Evolutionary conservation across 2,113 vertebrate species (phyloP).

Genomic region (Scortum barcoo): DNA sequence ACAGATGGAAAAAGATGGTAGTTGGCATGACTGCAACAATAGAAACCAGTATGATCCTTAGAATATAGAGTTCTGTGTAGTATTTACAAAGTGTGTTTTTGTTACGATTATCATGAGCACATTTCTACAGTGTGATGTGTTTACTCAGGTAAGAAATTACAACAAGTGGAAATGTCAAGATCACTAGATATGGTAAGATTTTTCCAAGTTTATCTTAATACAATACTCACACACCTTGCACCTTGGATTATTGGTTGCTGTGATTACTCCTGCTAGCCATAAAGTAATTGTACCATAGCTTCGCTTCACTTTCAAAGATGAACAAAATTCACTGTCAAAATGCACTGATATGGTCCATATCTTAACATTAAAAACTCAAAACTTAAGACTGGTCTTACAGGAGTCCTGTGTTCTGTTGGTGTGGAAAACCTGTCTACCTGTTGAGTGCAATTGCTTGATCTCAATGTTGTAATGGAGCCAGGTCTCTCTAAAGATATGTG

Average conservation of each 20-base stretch:
- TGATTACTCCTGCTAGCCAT: not conserved
- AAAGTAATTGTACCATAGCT: not conserved
- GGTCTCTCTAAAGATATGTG: too few species aligned
- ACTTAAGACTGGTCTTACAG: too few species aligned
- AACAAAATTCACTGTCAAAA: conserved; percentile 6
- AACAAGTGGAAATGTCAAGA: not conserved
- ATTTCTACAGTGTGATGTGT: not conserved
- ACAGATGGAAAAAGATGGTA: conserved; percentile 26
- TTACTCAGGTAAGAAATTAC: not conserved
- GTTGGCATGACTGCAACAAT: conserved; percentile 42
- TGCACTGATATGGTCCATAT: not conserved
- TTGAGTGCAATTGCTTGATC: too few species aligned
- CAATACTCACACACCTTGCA: not conserved
- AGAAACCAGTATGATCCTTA: conserved; percentile 55
- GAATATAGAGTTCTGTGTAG: conserved; percentile 28
- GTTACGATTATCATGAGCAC: conserved; percentile 16
- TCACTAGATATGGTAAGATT: not conserved
- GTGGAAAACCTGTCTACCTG: too few species aligned
- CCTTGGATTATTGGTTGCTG: not conserved
- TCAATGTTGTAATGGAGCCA: too few species aligned
- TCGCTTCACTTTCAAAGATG: not conserved
- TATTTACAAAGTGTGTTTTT: conserved; percentile 15
- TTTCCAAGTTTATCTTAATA: not conserved
- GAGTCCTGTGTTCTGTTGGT: too few species aligned
- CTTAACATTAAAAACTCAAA: too few species aligned